Evolutionary conservation across 2,888 invertebrate genomes (phyloP).

Genomic region (Ellobium chinense): DNA sequence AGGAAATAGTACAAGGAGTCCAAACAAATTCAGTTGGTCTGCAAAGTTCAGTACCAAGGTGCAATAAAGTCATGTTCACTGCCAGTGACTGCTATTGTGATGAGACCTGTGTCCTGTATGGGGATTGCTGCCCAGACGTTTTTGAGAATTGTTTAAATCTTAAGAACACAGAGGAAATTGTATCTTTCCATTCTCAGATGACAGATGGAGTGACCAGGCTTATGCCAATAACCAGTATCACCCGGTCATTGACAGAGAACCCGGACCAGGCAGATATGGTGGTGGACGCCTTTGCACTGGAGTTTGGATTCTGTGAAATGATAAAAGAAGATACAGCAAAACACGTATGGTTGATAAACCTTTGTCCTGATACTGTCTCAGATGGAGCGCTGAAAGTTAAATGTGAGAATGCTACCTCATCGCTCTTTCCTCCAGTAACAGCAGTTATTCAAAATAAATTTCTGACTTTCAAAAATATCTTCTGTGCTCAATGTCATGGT

Average conservation of each 20-base stretch:
- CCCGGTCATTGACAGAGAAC: no score
- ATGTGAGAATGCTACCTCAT: not conserved
- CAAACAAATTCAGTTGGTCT: no score
- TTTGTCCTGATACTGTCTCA: not conserved
- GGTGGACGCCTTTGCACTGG: not conserved
- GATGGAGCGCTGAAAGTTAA: not conserved
- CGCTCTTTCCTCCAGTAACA: not conserved
- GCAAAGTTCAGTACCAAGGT: no score
- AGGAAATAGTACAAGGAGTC: no score
- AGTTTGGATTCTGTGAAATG: not conserved
- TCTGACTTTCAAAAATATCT: conserved; percentile 13
- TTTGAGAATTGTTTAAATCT: conserved; percentile 2
- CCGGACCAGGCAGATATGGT: not conserved
- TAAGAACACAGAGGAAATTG: not conserved
- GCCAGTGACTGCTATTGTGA: conserved; percentile 37
- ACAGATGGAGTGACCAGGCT: not conserved
- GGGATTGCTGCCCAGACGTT: conserved; percentile 23
- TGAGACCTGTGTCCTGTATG: conserved; percentile 4
- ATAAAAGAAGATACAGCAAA: not conserved
- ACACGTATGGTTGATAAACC: not conserved
- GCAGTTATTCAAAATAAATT: not conserved
- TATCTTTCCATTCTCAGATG: not conserved
- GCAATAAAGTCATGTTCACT: no score
- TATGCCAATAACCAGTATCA: no score
- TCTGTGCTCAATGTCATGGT: conserved; percentile 30